Percentiles rank a stretch among this genome's conserved stretches.
Conservation (phyloP, 2,888 invertebrate genomes). For the Enchytraeus crypticus region DNA sequence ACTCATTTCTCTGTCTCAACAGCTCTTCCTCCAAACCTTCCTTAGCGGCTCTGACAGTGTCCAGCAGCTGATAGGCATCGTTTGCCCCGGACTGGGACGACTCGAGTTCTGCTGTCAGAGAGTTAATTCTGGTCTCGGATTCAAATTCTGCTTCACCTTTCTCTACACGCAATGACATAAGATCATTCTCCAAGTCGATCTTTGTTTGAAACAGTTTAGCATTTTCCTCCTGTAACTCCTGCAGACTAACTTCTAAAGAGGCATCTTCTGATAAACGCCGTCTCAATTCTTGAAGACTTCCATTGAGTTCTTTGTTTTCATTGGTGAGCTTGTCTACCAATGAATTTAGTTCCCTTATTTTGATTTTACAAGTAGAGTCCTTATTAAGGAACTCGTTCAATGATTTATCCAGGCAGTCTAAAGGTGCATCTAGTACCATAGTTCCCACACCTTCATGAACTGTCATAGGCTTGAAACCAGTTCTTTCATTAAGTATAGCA, state of each 20-base stretch:
- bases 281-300: too few species aligned
- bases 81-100: neutral
- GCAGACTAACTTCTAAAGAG: slow-evolving; percentile 2
- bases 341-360: too few species aligned
- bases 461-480: too few species aligned
- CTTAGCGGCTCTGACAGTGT: slow-evolving; percentile 12
- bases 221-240: slow-evolving; percentile 21
- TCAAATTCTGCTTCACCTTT: neutral
- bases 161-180: slow-evolving; percentile 12
- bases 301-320: too few species aligned
- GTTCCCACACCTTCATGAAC: too few species aligned
- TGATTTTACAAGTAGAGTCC: too few species aligned
- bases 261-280: too few species aligned
- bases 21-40: slow-evolving; percentile 12
- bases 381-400: too few species aligned
- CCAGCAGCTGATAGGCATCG: slow-evolving; percentile 12
- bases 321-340: too few species aligned
- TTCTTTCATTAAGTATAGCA: too few species aligned
- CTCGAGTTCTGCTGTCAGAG: neutral
- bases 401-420: too few species aligned
- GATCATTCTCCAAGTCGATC: slow-evolving; percentile 17
- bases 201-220: slow-evolving; percentile 13
- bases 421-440: too few species aligned
- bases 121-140: neutral
- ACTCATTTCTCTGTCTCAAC: slow-evolving; percentile 13